Evolutionary conservation across 2,797 vertebrate genomes (phyloP), one percentile per base, ranked within the genome.

Genomic region (Mus caroli): DNA sequence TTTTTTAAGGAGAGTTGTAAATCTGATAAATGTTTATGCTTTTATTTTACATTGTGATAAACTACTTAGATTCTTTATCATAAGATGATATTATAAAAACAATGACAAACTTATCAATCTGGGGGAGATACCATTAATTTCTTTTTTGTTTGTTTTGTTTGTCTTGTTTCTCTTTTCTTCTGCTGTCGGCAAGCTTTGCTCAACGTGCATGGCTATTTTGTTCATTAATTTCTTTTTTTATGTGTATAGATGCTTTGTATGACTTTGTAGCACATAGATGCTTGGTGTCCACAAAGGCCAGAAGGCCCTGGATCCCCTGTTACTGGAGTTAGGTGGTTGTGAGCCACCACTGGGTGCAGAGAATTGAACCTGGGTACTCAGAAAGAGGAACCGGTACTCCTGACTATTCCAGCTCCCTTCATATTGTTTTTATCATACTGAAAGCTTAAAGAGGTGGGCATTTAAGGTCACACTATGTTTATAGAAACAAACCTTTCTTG

Each of bases 401-500:
- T n/a, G 22, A 67, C 43, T 67, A 24, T 13, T 52, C 19, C 31
- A 67, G 11, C 31, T 13, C 83, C 22, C 77, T n/a, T 67, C 31
- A 9, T 43, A 43, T 19, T 92, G n/a, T 82, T 91, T 92, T 67
- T 40, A 19, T 75, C 62, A n/a, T 54, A 64, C 3, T 6, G 28
- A 91, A 58, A 34, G 17, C 43, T 82, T 94, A 89, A 69, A 82
- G 31, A 92, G 28, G 31, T 40, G 43, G 7, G 4, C 12, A 3
- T 91, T 95, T 46, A n/a, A 67, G 6, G 54, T 19, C 56, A 71
- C 80, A 67, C 58, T 67, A 86, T 37, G 1, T 91, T 96, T 37
- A 40, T 62, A 91, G 73, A 37, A 92, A 79, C 14, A 84, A 83
- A 89, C 85, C 62, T 95, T 28, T 90, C 78, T 89, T 52, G 2